phyloP scores from a whole-genome alignment of 1,140 invertebrate genomes.

The Psix sp. region DNA sequence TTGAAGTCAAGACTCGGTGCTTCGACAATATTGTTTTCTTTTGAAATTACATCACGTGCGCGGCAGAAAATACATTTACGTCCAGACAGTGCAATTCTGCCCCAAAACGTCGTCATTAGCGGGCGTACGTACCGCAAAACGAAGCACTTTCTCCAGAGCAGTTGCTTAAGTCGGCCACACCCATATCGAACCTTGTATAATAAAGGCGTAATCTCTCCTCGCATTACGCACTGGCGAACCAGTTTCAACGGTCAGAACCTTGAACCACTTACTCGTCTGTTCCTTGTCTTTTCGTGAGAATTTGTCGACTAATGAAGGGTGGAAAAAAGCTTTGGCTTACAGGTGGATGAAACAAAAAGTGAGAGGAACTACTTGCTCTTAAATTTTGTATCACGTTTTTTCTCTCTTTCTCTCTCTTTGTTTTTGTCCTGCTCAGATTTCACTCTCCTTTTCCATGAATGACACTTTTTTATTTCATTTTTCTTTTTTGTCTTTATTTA shows the following conservation, averaged over 20 bases:
- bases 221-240: constrained; percentile 61
- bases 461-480: background rate
- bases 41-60: constrained; percentile 42
- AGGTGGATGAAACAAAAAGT: constrained; percentile 53
- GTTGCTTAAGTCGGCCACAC: constrained; percentile 58
- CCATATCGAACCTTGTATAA: constrained; percentile 60
- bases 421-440: no score
- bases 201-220: constrained; percentile 59
- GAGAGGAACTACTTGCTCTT: constrained; percentile 29
- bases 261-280: constrained; percentile 65
- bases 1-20: constrained; percentile 15
- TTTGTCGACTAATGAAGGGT: constrained; percentile 47
- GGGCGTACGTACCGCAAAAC: constrained; percentile 52
- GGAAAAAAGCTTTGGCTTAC: constrained; percentile 43
- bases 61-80: constrained; percentile 43
- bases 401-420: background rate
- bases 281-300: constrained; percentile 49
- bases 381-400: constrained; percentile 5
- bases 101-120: constrained; percentile 57
- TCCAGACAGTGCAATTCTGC: constrained; percentile 63
- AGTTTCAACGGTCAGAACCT: constrained; percentile 57
- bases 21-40: constrained; percentile 54
- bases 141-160: constrained; percentile 62
- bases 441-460: background rate
- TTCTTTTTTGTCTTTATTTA: background rate